Percentiles rank a stretch among this genome's conserved stretches.
phyloP scores from a whole-genome alignment of 2,888 invertebrate species.

The Priocnemis perturbator region DNA sequence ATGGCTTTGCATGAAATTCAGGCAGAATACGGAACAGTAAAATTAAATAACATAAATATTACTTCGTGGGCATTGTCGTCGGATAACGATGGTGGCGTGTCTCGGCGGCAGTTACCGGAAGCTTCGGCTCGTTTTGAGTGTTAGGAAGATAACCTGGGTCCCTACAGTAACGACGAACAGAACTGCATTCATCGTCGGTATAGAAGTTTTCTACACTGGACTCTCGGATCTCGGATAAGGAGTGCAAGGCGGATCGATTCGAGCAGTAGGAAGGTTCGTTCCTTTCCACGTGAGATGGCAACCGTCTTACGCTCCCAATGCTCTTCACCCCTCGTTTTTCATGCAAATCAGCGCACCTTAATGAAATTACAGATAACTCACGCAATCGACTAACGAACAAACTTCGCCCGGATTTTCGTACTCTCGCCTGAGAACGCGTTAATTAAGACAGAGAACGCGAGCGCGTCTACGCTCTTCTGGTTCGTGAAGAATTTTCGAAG shows the following conservation, averaged over 20 bases:
- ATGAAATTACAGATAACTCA: slow-evolving; percentile 46
- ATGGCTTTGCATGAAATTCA: no score
- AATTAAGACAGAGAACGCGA: slow-evolving; percentile 45
- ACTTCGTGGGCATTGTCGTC: no score
- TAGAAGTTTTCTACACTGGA: slow-evolving; percentile 37
- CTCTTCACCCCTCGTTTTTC: slow-evolving; percentile 9
- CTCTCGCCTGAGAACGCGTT: slow-evolving; percentile 5
- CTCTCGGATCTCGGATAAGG: no score
- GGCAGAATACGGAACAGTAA: no score
- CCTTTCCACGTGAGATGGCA: slow-evolving; percentile 40
- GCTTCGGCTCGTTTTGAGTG: no score
- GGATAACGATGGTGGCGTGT: no score
- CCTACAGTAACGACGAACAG: slow-evolving; percentile 40
- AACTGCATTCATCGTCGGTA: slow-evolving; percentile 48
- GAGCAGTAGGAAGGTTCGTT: background rate
- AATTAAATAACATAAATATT: no score
- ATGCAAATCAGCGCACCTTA: slow-evolving; percentile 37
- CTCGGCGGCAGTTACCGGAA: no score
- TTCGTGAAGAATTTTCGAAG: background rate
- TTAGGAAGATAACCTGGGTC: slow-evolving; percentile 19
- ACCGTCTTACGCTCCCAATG: slow-evolving; percentile 1
- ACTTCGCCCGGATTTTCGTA: slow-evolving; percentile 41
- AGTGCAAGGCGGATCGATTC: no score
- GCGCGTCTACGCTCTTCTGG: background rate
- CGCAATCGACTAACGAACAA: slow-evolving; percentile 54